Conservation (phyloP, 2,113 vertebrate genomes). For the Dipodomys spectabilis region DNA sequence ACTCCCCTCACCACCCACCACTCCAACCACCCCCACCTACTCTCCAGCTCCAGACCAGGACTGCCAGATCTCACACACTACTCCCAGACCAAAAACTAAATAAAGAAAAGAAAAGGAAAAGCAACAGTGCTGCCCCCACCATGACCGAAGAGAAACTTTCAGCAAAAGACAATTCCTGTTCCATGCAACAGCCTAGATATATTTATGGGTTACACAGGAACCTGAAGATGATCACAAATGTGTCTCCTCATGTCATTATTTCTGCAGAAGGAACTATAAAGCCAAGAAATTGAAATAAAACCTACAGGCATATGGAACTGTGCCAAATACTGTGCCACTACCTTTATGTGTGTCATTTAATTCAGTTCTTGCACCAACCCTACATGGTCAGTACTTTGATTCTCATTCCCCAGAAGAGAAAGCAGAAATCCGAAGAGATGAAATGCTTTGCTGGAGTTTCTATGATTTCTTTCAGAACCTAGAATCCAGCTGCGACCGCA, state of each 20-base stretch:
- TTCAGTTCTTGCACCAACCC: neutral
- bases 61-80: too few species aligned
- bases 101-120: neutral
- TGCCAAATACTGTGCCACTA: rapidly evolving
- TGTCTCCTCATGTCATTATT: neutral
- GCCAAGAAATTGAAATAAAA: neutral
- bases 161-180: neutral
- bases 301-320: rapidly evolving
- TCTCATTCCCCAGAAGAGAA: neutral
- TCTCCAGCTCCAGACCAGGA: neutral
- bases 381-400: rapidly evolving
- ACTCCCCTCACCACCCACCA: neutral
- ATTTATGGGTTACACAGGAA: neutral
- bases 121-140: neutral
- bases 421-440: neutral
- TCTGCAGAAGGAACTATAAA: neutral
- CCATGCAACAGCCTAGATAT: neutral
- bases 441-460: neutral
- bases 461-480: neutral
- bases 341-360: too few species aligned
- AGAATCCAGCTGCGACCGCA: neutral
- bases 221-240: neutral
- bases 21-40: too few species aligned
- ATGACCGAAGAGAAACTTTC: neutral
- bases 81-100: too few species aligned